Percentiles rank a stretch among this genome's conserved stretches.
Evolutionary conservation across 2,113 vertebrate genomes (phyloP).

Genomic region (Stictonetta naevosa): DNA sequence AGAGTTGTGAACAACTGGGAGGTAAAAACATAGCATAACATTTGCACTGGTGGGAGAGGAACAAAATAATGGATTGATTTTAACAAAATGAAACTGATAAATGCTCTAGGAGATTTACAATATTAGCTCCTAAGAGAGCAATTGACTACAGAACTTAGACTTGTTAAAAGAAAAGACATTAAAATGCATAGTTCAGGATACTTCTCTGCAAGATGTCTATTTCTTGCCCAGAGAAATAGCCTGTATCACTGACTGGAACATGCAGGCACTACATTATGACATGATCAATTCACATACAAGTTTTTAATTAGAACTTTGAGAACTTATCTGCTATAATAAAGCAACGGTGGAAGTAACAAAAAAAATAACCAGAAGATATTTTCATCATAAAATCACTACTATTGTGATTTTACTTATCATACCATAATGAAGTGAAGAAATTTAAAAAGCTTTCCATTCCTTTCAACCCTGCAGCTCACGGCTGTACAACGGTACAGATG

Average conservation of each 20-base stretch:
- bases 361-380: not conserved
- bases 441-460: not conserved
- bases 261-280: not conserved
- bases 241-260: not conserved
- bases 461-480: not conserved
- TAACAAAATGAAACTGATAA: not conserved
- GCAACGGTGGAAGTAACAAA: not conserved
- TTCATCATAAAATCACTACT: not conserved
- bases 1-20: not conserved
- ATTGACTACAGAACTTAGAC: not conserved
- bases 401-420: not conserved
- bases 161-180: not conserved
- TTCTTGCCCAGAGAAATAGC: not conserved
- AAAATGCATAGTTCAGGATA: too few species aligned
- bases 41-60: fast-evolving
- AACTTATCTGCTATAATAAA: not conserved
- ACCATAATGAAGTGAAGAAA: not conserved
- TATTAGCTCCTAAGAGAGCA: not conserved
- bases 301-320: not conserved
- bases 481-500: not conserved
- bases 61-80: not conserved
- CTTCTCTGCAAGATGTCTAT: too few species aligned
- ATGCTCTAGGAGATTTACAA: not conserved
- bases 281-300: not conserved
- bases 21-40: not conserved